Evolutionary conservation across 2,888 invertebrate genomes (phyloP).

Genomic region (Cactoblastis cactorum): DNA sequence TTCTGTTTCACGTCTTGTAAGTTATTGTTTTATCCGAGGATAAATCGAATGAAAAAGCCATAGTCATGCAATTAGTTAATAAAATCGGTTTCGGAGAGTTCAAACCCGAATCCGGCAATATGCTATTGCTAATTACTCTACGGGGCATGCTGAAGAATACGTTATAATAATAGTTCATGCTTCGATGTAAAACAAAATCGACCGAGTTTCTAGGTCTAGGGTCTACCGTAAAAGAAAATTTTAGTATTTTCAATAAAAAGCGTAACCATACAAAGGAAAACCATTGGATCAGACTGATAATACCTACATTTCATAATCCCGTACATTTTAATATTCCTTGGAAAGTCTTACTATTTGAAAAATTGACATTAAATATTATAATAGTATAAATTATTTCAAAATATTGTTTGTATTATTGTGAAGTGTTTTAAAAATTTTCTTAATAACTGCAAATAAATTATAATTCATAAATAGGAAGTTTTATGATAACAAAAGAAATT

Average conservation of each 20-base stretch:
- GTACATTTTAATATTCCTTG: conserved; percentile 24
- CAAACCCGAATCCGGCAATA: conserved; percentile 34
- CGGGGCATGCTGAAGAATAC: conserved; percentile 62
- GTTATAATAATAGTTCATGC: conserved; percentile 52
- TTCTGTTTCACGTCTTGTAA: neutral
- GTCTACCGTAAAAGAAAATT: conserved; percentile 50
- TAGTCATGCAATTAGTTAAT: conserved; percentile 65
- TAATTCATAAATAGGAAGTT: no score
- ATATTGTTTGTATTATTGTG: no score
- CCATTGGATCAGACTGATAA: conserved; percentile 49
- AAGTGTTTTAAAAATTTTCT: no score
- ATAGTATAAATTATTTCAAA: no score
- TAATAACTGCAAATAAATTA: no score
- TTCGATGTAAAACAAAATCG: conserved; percentile 46
- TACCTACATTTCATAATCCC: conserved; percentile 17
- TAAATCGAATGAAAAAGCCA: conserved; percentile 43
- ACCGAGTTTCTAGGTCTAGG: conserved; percentile 51
- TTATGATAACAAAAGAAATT: no score
- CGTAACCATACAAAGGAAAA: conserved; percentile 43
- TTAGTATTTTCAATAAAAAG: conserved; percentile 54
- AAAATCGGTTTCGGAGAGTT: conserved; percentile 34
- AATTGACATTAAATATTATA: conserved; percentile 4
- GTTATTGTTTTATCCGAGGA: neutral
- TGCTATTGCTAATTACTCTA: conserved; percentile 51
- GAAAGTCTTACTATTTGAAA: conserved; percentile 24